Base-by-base conservation (phyloP, 2,113 vertebrate genomes). In the Albula goreensis region DNA sequence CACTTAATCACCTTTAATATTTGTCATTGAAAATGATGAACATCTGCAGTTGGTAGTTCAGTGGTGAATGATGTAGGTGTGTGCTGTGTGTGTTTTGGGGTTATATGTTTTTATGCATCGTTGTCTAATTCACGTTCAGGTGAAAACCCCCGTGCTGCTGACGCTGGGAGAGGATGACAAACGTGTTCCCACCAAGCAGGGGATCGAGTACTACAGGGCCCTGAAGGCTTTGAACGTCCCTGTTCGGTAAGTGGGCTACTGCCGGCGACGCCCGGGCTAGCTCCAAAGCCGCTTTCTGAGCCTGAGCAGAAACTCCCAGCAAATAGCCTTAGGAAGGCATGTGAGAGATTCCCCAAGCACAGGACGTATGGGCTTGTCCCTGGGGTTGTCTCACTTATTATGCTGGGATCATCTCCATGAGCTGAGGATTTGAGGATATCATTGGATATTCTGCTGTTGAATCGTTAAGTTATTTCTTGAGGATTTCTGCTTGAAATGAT, bases 181-280 rank as follows among this genome's bases (percentile, higher is more conserved):
- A 83, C 97, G 98, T 2, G 98, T 98, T 4, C 98, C 97, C 10
- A 96, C 93, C 86, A 97, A 96, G 85, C 98, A 99, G 92, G 97
- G 98, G 4, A 90, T 99, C 17, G 98, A 99, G 89, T 99, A 97
- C 90, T 99, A 98, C 91, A 97, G 85, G 84, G 97, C 97, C n/a
- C 94, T 99, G 56, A 97, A 97, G 91, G 94, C 95, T 86, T 94
- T 93, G 22, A 93, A 96, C 0, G 77, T 98, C 57, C 96, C 97
- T 53, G 96, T 97, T 0, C 94, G 97, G 98, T 99, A 91, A 96
- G 97, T 88, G n/a, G n/a, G 53, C 63, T 5, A 31, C 70, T 31
- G 70, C 70, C 53, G 22, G 17, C 7, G 63, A 60, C 11, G 8
- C 56, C 12, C 11, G 17, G 11, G 10, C 9, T 60, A 15, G 56